phyloP scores from a whole-genome alignment of 2,888 invertebrate genomes.

The Neuroscelio doddi region DNA sequence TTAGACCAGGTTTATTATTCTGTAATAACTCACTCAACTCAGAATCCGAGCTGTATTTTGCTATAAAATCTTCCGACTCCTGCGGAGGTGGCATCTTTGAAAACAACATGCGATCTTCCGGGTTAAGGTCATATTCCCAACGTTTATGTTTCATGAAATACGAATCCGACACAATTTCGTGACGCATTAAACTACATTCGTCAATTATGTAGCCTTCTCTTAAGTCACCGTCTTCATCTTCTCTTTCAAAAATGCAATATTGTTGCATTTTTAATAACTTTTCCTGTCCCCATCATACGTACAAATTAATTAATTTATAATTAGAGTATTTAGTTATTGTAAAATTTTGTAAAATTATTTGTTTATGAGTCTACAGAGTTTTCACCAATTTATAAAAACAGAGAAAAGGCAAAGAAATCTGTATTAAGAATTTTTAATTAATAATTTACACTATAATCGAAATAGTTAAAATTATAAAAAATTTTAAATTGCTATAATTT shows the following conservation, averaged over 20 bases:
- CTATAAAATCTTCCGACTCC: slow-evolving; percentile 21
- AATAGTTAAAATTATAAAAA: no score
- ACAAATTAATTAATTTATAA: slow-evolving; percentile 13
- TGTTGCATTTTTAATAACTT: slow-evolving; percentile 60
- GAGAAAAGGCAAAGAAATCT: no score
- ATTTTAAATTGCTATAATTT: no score
- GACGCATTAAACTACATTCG: slow-evolving; percentile 59
- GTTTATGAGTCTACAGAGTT: no score
- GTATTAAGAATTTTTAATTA: no score
- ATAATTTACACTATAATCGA: no score
- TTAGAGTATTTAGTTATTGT: no score
- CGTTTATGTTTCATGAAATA: slow-evolving; percentile 56
- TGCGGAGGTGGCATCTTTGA: slow-evolving; percentile 57
- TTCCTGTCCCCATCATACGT: no score
- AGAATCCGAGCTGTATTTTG: slow-evolving; percentile 42
- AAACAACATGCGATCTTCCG: slow-evolving; percentile 58
- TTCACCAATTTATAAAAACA: no score
- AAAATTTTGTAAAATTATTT: no score
- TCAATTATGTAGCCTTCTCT: slow-evolving; percentile 56
- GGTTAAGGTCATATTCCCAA: slow-evolving; percentile 36
- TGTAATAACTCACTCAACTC: slow-evolving; percentile 57
- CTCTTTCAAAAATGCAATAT: slow-evolving; percentile 46
- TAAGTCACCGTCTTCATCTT: slow-evolving; percentile 48
- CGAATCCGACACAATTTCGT: slow-evolving; percentile 59
- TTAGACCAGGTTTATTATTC: slow-evolving; percentile 58